Evolutionary conservation across 53 echinoderm and acorn worm genomes (phyloP).

Genomic region (Temnopleurus reevesii): DNA sequence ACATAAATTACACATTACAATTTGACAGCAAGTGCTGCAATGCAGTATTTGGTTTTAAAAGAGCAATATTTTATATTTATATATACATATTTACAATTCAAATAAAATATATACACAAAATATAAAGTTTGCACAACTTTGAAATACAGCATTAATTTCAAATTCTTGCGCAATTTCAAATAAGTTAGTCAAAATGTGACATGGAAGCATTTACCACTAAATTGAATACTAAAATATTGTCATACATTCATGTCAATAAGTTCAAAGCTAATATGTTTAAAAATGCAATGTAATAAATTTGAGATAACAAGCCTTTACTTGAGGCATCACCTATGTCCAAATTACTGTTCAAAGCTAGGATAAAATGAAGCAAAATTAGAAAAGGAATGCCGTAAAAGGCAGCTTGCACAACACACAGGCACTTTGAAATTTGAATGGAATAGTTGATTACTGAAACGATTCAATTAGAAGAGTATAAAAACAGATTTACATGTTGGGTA

Average conservation of each 20-base stretch:
- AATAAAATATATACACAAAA: background rate
- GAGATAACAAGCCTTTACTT: background rate
- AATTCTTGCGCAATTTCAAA: background rate
- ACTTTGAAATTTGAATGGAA: background rate
- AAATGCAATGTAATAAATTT: background rate
- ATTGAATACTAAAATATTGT: background rate
- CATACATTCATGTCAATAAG: background rate
- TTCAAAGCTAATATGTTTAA: background rate
- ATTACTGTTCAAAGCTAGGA: background rate
- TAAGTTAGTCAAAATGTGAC: background rate
- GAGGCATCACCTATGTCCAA: background rate
- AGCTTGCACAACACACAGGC: background rate
- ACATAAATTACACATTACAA: background rate
- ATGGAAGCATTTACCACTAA: conserved; percentile 5
- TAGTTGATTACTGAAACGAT: too few species aligned
- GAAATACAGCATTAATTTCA: background rate
- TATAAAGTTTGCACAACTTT: background rate
- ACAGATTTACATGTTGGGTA: too few species aligned
- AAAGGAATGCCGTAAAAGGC: background rate
- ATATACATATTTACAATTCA: conserved; percentile 5
- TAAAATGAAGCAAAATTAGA: conserved; percentile 2
- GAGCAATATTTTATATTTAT: conserved; percentile 6
- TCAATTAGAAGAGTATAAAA: too few species aligned
- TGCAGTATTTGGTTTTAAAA: background rate
- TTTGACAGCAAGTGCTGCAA: background rate